Evolutionary conservation across 1,140 invertebrate genomes (phyloP).

Genomic region (Holcopasites calliopsidis): DNA sequence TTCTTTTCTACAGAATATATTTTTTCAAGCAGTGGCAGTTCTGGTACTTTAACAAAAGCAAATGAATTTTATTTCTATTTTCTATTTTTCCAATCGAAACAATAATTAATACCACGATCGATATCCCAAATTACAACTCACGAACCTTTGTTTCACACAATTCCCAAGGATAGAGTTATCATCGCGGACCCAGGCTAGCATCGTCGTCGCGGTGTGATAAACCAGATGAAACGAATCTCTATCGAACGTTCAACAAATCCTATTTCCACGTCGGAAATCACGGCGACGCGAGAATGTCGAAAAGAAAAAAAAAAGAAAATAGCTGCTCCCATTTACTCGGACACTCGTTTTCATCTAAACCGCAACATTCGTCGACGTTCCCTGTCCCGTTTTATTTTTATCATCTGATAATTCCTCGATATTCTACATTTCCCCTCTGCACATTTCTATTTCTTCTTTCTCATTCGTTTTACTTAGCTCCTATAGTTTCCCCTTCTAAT

Average conservation of each 20-base stretch:
- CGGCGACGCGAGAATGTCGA: neutral
- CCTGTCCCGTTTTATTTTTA: neutral
- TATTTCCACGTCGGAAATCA: neutral
- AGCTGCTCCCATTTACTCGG: neutral
- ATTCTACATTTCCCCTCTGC: neutral
- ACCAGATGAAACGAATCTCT: neutral
- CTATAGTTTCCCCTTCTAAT: too few species aligned
- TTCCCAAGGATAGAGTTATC: neutral
- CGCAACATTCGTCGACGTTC: neutral
- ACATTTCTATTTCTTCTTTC: neutral
- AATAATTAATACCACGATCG: too few species aligned
- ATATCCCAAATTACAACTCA: too few species aligned
- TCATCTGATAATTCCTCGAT: neutral
- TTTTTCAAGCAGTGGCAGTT: too few species aligned
- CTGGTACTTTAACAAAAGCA: too few species aligned
- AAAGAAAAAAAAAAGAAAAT: neutral
- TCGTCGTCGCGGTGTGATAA: neutral
- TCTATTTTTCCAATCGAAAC: too few species aligned
- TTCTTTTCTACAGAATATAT: too few species aligned
- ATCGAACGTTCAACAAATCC: neutral
- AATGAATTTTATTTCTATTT: too few species aligned
- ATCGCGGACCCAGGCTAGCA: too few species aligned
- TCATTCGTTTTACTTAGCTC: too few species aligned
- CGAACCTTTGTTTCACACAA: neutral
- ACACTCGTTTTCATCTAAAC: neutral